These are phyloP conservation scores for Lampropteryx suffumata DNA, from an alignment of 2,888 invertebrate genomes.

Conservation along the genomic window DNA sequence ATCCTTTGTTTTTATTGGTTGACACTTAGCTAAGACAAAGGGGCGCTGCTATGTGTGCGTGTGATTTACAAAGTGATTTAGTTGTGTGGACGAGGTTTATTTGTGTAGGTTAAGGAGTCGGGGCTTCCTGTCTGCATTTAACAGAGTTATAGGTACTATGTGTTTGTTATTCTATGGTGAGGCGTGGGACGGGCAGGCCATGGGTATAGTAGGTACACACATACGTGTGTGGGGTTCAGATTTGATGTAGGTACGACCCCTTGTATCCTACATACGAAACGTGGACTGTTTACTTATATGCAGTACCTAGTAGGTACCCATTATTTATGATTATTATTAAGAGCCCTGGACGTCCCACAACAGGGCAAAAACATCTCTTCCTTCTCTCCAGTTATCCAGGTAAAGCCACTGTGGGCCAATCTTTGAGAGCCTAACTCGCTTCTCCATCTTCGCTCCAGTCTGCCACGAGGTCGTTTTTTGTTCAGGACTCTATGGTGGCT, in stretches of 20 bases:
- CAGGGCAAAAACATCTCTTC: too few relatives aligned
- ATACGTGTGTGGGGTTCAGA: conserved; percentile 69
- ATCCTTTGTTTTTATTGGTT: conserved; percentile 84
- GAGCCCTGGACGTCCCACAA: too few relatives aligned
- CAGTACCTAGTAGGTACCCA: background rate
- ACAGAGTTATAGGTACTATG: conserved; percentile 25
- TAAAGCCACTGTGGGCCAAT: too few relatives aligned
- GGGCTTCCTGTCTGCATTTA: conserved; percentile 63
- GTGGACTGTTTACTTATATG: conserved; percentile 63
- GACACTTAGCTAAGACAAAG: conserved; percentile 83
- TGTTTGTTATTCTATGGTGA: conserved; percentile 30
- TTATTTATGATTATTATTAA: too few relatives aligned
- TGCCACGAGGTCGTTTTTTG: too few relatives aligned
- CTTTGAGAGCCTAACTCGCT: too few relatives aligned
- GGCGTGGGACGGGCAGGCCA: conserved; percentile 58
- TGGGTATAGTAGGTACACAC: too few relatives aligned
- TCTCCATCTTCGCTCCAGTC: too few relatives aligned
- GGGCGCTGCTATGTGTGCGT: conserved; percentile 74
- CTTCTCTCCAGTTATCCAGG: too few relatives aligned
- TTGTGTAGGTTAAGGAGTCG: conserved; percentile 76
- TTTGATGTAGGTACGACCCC: conserved; percentile 73
- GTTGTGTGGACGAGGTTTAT: conserved; percentile 47
- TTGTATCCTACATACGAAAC: conserved; percentile 55
- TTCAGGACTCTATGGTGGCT: too few relatives aligned
- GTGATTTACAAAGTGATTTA: conserved; percentile 47